A percentile compares a stretch with the other conserved stretches of the same genome.
Evolutionary conservation across 2,113 vertebrate genomes (phyloP).

Genomic region (Ondatra zibethicus): DNA sequence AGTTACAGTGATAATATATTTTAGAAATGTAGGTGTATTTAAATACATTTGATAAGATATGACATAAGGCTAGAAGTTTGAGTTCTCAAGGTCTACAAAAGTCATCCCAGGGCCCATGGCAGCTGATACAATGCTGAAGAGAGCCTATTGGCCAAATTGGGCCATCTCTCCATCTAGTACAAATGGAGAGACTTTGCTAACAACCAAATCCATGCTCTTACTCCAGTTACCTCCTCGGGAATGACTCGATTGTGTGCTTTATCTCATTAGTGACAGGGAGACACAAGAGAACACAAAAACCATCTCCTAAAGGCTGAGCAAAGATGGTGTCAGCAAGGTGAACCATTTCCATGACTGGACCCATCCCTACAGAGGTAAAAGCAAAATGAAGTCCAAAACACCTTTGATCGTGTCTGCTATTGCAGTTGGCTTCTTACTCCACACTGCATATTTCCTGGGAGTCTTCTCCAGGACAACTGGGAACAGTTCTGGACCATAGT

Average conservation of each 20-base stretch:
- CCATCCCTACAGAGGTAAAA: not conserved
- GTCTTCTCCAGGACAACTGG: not conserved
- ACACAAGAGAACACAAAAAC: not conserved
- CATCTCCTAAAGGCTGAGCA: not conserved
- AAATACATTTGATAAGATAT: not conserved
- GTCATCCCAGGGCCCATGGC: not conserved
- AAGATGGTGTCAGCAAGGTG: not conserved
- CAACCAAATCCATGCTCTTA: not conserved
- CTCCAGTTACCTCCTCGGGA: not conserved
- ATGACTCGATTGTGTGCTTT: not conserved
- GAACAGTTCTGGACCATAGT: not conserved
- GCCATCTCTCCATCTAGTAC: not conserved
- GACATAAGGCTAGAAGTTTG: not conserved
- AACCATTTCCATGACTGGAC: not conserved
- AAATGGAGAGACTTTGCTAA: not conserved
- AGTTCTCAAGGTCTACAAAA: not conserved
- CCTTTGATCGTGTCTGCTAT: fast-evolving
- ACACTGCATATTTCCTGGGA: not conserved
- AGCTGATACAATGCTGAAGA: not conserved
- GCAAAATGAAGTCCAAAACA: not conserved
- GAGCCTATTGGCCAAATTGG: not conserved
- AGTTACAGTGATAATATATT: not conserved
- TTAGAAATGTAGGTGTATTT: not conserved
- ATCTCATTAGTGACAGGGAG: not conserved
- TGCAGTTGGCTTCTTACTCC: not conserved